A percentile compares a stretch with the other conserved stretches of the same genome.
Evolutionary conservation across 2,888 invertebrate species (phyloP).

Genomic region (Polydrusus cervinus): DNA sequence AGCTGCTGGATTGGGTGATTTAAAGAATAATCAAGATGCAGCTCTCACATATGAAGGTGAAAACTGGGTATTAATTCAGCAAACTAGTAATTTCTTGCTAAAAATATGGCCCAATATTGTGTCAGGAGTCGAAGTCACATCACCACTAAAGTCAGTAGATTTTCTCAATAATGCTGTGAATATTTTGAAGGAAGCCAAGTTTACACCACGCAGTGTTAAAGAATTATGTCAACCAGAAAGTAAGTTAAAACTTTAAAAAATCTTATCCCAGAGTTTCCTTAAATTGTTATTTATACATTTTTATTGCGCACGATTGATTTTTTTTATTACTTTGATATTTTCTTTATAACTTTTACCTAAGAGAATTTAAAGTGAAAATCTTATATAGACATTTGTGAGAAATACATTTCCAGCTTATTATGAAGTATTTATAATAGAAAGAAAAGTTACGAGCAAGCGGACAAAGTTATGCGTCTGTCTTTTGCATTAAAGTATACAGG

Average conservation of each 20-base stretch:
- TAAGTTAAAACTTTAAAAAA: constrained; percentile 48
- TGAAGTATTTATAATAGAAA: too few relatives aligned
- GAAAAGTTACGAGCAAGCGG: too few relatives aligned
- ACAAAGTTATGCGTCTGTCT: too few relatives aligned
- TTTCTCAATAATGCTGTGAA: constrained; percentile 77
- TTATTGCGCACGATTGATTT: too few relatives aligned
- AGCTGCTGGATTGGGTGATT: constrained; percentile 83
- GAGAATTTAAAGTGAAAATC: too few relatives aligned
- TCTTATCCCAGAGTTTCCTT: not conserved
- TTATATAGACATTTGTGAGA: too few relatives aligned
- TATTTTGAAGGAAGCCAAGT: constrained; percentile 73
- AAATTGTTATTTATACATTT: too few relatives aligned
- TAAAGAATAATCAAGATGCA: constrained; percentile 88
- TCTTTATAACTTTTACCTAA: too few relatives aligned
- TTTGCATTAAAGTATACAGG: too few relatives aligned
- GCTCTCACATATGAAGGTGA: constrained; percentile 94
- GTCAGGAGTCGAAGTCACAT: constrained; percentile 66
- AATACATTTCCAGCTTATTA: too few relatives aligned
- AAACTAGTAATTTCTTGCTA: constrained; percentile 87
- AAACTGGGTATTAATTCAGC: constrained; percentile 89
- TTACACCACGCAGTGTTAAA: constrained; percentile 71
- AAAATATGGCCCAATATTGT: constrained; percentile 73
- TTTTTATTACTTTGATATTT: too few relatives aligned
- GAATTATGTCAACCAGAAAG: constrained; percentile 73
- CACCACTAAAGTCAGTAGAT: constrained; percentile 79